phyloP scores from a whole-genome alignment of 1,140 invertebrate genomes.

The Ceratoteleas bidentatus region DNA sequence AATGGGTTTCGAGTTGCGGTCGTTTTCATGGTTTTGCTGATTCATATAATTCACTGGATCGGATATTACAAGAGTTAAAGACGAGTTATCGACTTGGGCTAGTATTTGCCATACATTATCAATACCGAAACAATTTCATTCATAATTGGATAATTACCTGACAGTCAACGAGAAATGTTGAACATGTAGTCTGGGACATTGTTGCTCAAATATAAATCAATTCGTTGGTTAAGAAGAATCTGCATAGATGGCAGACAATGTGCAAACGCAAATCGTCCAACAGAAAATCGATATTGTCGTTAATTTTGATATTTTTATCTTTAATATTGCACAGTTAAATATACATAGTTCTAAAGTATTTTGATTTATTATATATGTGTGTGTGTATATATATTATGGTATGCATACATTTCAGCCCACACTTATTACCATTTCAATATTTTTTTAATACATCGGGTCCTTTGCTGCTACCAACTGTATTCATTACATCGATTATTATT shows the following conservation, averaged over 20 bases:
- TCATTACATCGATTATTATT: conserved; percentile 37
- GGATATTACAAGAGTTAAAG: conserved; percentile 1
- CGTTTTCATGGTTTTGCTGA: conserved; percentile 28
- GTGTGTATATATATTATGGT: background rate
- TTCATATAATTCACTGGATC: conserved; percentile 56
- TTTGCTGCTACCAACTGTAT: conserved; percentile 30
- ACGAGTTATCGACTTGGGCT: no score
- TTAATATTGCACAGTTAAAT: conserved; percentile 55
- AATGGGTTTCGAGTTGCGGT: conserved; percentile 30
- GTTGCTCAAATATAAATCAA: background rate
- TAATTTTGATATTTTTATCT: conserved; percentile 46
- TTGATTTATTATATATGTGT: conserved; percentile 31
- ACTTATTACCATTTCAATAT: conserved; percentile 27
- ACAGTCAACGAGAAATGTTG: background rate
- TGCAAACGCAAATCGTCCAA: no score
- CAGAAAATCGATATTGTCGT: conserved; percentile 28
- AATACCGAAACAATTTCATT: background rate
- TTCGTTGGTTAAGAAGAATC: background rate
- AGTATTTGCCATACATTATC: background rate
- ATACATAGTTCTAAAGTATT: conserved; percentile 41
- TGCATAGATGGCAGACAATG: background rate
- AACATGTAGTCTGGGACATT: background rate
- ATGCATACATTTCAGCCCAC: conserved; percentile 27
- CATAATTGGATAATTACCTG: no score
- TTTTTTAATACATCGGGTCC: background rate